Evolutionary conservation across 2,113 vertebrate species (phyloP).

Genomic region (Triplophysa tibetana): DNA sequence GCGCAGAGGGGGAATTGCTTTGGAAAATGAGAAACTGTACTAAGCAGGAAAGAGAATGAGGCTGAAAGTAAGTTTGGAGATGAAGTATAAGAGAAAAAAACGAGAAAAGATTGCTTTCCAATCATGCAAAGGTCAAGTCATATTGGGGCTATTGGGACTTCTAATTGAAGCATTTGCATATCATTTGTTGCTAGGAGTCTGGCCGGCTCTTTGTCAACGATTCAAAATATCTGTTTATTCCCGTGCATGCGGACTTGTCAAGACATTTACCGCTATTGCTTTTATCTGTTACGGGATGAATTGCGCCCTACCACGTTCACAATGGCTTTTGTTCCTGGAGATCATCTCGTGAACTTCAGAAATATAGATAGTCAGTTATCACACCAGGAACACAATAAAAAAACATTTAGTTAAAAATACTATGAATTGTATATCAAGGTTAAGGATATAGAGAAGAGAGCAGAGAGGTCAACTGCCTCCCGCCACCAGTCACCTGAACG

Average conservation of each 20-base stretch:
- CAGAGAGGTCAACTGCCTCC: conserved; percentile 5
- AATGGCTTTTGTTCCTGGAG: conserved; percentile 62
- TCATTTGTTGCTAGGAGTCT: conserved; percentile 54
- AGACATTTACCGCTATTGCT: conserved; percentile 43
- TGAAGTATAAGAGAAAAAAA: background rate
- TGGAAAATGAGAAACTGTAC: conserved; percentile 62
- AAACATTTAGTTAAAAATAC: background rate
- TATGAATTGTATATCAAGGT: conserved; percentile 18
- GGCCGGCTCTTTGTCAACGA: conserved; percentile 48
- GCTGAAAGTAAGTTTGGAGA: conserved; percentile 5
- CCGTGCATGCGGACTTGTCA: conserved; percentile 45
- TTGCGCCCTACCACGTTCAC: conserved; percentile 56
- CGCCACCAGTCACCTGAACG: conserved; percentile 22
- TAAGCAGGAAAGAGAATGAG: conserved; percentile 43
- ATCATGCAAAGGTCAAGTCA: conserved; percentile 67
- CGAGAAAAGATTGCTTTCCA: conserved; percentile 53
- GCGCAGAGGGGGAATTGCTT: conserved; percentile 61
- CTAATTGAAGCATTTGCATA: conserved; percentile 71
- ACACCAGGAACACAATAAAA: conserved; percentile 47
- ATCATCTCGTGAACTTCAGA: conserved; percentile 32
- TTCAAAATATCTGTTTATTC: conserved; percentile 53
- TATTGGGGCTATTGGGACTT: conserved; percentile 50
- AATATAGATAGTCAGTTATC: conserved; percentile 41
- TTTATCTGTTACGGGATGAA: conserved; percentile 64
- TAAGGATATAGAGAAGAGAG: background rate